Base-by-base conservation (phyloP, 1,140 invertebrate genomes). In the Steinernema feltiae region DNA sequence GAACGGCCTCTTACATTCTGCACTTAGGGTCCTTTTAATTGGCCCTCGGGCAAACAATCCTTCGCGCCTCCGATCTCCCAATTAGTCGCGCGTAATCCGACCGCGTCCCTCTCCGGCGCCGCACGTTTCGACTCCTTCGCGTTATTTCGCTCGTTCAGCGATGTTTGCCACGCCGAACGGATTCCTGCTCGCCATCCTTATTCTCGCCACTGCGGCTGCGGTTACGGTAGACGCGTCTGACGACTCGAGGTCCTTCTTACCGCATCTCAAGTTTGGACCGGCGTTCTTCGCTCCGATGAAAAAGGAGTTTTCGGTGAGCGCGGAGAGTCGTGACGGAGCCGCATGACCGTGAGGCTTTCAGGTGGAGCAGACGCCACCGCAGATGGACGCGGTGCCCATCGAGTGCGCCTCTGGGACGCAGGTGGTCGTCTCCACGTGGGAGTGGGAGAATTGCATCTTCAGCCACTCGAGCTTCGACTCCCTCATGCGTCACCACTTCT, bases 401-500 rank as follows among this genome's bases (percentile, higher is more conserved):
- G 53, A 63, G 7, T 63, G 53, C 24, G 53, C 53, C 3, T 63
- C 53, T 7, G 53, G 53, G 3, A 27, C 12, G 7, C 53, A 63
- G 24, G 24, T 63, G 12, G 2, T 63, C 53, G 53, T 63, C 24
- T 63, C 53, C 12, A 63, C 7, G 7, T 63, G 53, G 53, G 53
- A 12, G 12, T 63, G 53, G 53, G 53, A 63, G 53, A 27, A 27
- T 21, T 63, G 53, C 53, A 63, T 63, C 12, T 63, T 63, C 53
- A 63, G 53, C 24, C 53, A 63, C 2, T 17, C 53, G 24, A 12
- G 24, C 24, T 63, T 63, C 53, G 53, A 63, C 53, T 63, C 53
- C 53, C 53, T 63, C 15, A 63, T 63, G 53, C 53, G 53, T 3
- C 53, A 63, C 53, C 53, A 63, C 53, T 63, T 63, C 53, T 63